Conservation (phyloP, 2,888 invertebrate genomes). For the Junonia oenone region DNA sequence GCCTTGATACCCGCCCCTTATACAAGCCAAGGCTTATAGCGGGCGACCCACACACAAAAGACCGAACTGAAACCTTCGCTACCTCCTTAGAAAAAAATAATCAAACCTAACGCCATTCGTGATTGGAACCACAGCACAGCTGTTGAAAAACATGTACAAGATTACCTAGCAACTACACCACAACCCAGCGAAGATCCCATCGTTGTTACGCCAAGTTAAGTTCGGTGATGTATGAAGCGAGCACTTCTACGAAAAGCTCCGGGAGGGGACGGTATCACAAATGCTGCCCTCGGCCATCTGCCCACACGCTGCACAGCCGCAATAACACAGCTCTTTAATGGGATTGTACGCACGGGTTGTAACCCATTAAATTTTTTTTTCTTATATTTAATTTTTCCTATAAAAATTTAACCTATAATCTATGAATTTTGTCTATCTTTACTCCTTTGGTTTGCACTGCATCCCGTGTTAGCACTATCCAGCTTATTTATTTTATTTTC, state of each 20-base stretch:
- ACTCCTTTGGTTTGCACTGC: no score
- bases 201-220: constrained; percentile 18
- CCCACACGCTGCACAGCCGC: constrained; percentile 10
- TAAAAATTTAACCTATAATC: no score
- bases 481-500: no score
- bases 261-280: constrained; percentile 21
- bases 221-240: background rate
- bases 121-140: background rate
- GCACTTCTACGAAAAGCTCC: constrained; percentile 28
- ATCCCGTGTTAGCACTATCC: no score
- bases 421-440: no score
- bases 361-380: no score
- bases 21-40: no score
- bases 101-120: background rate
- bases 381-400: no score
- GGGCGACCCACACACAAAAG: no score
- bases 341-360: constrained; percentile 24
- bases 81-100: constrained; percentile 13
- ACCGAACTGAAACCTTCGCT: constrained; percentile 23
- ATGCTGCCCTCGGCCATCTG: constrained; percentile 14
- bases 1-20: no score
- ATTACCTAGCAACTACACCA: background rate
- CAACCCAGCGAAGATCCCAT: background rate
- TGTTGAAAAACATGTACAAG: background rate
- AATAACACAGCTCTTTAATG: constrained; percentile 23